These are phyloP conservation scores for Caenorhabditis sp. DNA, from an alignment of 2,888 invertebrate species.

Conservation along the genomic window DNA sequence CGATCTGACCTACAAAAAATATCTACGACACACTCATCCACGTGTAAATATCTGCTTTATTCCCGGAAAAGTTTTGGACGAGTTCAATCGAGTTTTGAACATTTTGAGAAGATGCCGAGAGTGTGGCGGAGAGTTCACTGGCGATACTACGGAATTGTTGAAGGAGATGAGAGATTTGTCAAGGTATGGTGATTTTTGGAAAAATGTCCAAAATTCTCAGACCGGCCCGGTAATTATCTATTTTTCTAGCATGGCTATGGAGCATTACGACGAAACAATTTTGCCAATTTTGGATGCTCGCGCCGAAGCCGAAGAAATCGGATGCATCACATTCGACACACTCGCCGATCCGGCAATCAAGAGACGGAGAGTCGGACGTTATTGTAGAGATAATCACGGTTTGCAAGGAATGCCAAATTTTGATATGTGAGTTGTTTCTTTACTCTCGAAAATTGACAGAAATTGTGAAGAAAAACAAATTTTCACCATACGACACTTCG, in stretches of 20 bases:
- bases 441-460: background rate
- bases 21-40: background rate
- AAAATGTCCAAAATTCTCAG: background rate
- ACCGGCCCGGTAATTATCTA: no score
- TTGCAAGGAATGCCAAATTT: background rate
- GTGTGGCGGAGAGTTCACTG: conserved; percentile 4
- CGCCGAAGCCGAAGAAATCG: background rate
- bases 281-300: background rate
- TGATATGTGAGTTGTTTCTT: background rate
- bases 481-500: background rate
- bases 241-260: conserved; percentile 9
- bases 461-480: background rate
- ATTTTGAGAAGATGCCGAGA: background rate
- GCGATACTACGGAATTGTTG: conserved; percentile 5
- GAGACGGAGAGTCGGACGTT: background rate
- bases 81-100: background rate
- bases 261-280: background rate
- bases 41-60: conserved; percentile 2
- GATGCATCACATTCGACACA: background rate
- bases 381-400: conserved; percentile 1
- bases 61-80: conserved; percentile 7
- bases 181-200: conserved; percentile 2
- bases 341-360: no score
- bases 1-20: conserved; percentile 1
- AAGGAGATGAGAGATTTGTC: conserved; percentile 10